Conservation (phyloP, 2,797 vertebrate species). For the Neomorphus geoffroyi region DNA sequence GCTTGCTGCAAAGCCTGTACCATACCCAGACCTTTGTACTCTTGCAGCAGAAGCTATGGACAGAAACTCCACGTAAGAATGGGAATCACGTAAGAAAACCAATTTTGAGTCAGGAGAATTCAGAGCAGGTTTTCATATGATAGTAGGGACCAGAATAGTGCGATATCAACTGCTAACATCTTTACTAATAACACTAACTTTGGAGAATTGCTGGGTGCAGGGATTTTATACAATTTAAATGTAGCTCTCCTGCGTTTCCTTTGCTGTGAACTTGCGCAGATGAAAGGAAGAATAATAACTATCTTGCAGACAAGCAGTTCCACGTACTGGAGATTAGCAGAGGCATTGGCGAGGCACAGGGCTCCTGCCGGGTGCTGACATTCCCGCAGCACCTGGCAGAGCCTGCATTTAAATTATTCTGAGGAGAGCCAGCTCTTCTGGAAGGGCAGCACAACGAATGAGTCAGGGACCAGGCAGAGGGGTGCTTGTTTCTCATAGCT, state of each 20-base stretch:
- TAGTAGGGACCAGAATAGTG: not conserved
- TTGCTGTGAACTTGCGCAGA: not conserved
- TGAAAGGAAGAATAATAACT: slow-evolving; percentile 51
- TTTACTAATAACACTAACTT: slow-evolving; percentile 35
- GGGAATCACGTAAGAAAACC: not conserved
- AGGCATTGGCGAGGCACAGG: not conserved
- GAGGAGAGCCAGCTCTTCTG: not conserved
- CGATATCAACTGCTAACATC: not conserved
- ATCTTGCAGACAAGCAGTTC: not conserved
- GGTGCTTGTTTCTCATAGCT: not conserved
- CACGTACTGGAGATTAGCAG: not conserved
- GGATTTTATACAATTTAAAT: slow-evolving; percentile 48
- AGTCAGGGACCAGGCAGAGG: not conserved
- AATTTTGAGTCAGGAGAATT: not conserved
- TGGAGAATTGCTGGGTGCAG: not conserved
- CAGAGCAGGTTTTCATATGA: not conserved
- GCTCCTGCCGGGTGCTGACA: slow-evolving; percentile 33
- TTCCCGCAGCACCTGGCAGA: not conserved
- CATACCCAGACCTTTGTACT: not conserved
- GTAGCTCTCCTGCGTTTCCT: slow-evolving; percentile 24
- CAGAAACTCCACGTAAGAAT: not conserved
- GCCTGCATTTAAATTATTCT: slow-evolving; percentile 1
- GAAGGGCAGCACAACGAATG: not conserved
- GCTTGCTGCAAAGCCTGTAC: not conserved
- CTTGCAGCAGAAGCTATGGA: not conserved